Percentiles rank a stretch among this genome's conserved stretches.
Evolutionary conservation across 2,113 vertebrate species (phyloP).

Genomic region (Amphiprion percula): DNA sequence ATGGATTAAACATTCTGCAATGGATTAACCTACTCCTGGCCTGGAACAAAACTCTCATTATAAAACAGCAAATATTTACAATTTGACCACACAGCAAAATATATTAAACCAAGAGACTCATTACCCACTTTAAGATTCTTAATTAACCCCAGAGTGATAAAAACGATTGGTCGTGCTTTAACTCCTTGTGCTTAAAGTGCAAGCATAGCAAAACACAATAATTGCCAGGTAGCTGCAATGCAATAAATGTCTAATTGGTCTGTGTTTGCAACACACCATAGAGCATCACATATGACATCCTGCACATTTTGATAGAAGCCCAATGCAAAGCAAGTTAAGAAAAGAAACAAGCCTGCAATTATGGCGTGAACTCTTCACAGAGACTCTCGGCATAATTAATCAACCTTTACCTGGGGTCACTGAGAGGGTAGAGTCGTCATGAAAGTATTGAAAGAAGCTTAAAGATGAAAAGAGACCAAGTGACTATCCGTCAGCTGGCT

Average conservation of each 20-base stretch:
- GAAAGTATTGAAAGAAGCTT: slow-evolving; percentile 34
- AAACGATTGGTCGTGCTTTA: slow-evolving; percentile 39
- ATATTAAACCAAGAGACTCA: slow-evolving; percentile 50
- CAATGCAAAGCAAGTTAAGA: slow-evolving; percentile 38
- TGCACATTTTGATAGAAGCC: slow-evolving; percentile 37
- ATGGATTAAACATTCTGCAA: slow-evolving; percentile 36
- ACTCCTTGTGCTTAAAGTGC: slow-evolving; percentile 56
- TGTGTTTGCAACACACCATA: slow-evolving; percentile 27
- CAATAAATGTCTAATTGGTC: slow-evolving; percentile 65
- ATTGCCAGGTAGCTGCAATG: slow-evolving; percentile 56
- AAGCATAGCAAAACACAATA: slow-evolving; percentile 53
- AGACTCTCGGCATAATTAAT: slow-evolving; percentile 55
- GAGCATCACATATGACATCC: slow-evolving; percentile 31
- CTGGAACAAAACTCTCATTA: slow-evolving; percentile 45
- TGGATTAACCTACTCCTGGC: slow-evolving; percentile 10
- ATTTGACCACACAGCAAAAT: slow-evolving; percentile 63
- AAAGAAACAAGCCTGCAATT: slow-evolving; percentile 45
- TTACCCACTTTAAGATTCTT: slow-evolving; percentile 56
- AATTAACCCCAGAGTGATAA: slow-evolving; percentile 73
- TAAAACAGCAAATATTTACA: slow-evolving; percentile 62
- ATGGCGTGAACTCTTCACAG: slow-evolving; percentile 12
- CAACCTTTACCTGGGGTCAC: slow-evolving; percentile 48
- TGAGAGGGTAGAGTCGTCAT: slow-evolving; percentile 19
- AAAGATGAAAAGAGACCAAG: slow-evolving; percentile 42
- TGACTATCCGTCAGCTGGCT: slow-evolving; percentile 28